Base-by-base conservation (phyloP, 2,888 invertebrate species). In the Acheta domesticus region DNA sequence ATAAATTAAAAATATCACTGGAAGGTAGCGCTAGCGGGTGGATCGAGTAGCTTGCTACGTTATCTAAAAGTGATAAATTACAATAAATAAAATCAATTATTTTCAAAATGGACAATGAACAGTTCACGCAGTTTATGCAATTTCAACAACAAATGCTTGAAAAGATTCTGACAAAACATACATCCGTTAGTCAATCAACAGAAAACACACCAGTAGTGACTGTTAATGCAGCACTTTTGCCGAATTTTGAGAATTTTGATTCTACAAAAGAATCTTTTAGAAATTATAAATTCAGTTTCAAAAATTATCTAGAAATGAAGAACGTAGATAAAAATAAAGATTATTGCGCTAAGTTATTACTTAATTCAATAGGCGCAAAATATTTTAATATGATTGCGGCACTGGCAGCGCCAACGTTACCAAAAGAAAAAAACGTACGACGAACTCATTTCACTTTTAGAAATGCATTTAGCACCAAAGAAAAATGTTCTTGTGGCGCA, bases 401-500 rank as follows among this genome's bases (percentile, higher is more conserved):
- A 1, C 20, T 77, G 19, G 16, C 49, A 49, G 48, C 77, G 14
- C 77, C 77, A 19, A 16, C 11, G 11, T 11, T 49, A 11, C 77
- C 48, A 36, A 21, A 5, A 49, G 19, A 77, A n/a, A n/a, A n/a
- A n/a, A 11, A 77, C 36, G 5, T 77, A 77, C 77, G 48, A 77
- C 8, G 77, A 77, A 77, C 48, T 77, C 14, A 77, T 77, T 20
- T 36, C 16, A 11, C n/a, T 49, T 4, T 11, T 77, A 0, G 77
- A 77, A 21, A 77, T 8, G 20, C 77, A 77, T 16, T 19, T 77
- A 20, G 77, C 77, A 48, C 48, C 77, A n/a, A 19, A 77, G 48
- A 19, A 77, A 14, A 48, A 77, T 48, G 20, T 77, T 21, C 19
- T 77, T 3, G 77, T 77, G 19, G 48, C 77, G 14, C 77, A 77